Evolutionary conservation across 1,140 invertebrate species (phyloP).

Genomic region (Oryctes rhinoceros): DNA sequence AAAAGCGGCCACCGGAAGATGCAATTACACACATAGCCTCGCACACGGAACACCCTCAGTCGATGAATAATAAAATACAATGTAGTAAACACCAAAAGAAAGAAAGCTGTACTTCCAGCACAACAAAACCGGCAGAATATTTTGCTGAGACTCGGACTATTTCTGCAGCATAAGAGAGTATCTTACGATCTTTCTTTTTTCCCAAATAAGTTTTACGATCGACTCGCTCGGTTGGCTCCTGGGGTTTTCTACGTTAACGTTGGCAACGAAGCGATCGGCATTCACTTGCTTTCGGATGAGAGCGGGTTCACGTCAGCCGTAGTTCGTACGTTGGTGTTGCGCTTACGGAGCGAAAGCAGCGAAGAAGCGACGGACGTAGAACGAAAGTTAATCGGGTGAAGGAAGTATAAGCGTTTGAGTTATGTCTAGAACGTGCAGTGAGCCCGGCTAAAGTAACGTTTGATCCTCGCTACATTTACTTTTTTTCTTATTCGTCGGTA

Average conservation of each 20-base stretch:
- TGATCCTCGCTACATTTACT: conserved; percentile 48
- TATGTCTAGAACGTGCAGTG: conserved; percentile 49
- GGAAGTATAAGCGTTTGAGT: conserved; percentile 45
- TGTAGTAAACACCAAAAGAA: conserved; percentile 39
- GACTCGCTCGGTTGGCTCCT: conserved; percentile 49
- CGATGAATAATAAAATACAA: conserved; percentile 39
- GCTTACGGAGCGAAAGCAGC: not conserved
- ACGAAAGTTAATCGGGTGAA: not conserved
- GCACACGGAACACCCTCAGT: conserved; percentile 18
- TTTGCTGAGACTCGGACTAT: conserved; percentile 41
- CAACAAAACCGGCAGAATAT: conserved; percentile 30
- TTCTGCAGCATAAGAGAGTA: conserved; percentile 29
- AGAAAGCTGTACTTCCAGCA: conserved; percentile 12
- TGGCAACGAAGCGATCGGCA: conserved; percentile 43
- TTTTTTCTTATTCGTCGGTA: conserved; percentile 43
- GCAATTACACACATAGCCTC: conserved; percentile 12
- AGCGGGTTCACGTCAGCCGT: not conserved
- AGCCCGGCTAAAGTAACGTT: conserved; percentile 43
- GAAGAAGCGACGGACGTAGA: conserved; percentile 1
- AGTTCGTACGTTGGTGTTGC: not conserved
- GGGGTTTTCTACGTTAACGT: conserved; percentile 48
- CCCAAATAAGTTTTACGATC: conserved; percentile 52
- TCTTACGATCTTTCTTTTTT: conserved; percentile 40
- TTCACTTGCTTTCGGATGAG: conserved; percentile 18
- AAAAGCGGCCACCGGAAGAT: conserved; percentile 14